Percentiles rank a stretch among this genome's conserved stretches.
Conservation (phyloP, 2,888 invertebrate genomes). For the Yponomeuta plumbellus region DNA sequence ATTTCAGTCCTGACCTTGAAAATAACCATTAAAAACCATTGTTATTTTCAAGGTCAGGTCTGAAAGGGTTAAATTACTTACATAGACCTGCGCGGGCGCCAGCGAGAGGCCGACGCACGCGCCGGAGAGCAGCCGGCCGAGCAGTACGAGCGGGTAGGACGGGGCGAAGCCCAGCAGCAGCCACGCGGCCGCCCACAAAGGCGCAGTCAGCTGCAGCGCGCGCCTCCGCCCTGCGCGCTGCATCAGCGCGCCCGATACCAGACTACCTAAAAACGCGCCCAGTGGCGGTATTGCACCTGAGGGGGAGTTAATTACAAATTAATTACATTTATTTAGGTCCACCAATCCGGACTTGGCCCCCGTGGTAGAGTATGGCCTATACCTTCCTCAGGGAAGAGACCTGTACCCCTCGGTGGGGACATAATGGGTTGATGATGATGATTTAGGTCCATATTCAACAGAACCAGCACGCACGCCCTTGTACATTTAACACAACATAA, state of each 20-base stretch:
- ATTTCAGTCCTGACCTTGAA: no score
- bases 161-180: constrained; percentile 70
- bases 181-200: constrained; percentile 74
- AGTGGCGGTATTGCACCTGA: constrained; percentile 74
- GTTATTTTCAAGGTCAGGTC: no score
- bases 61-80: constrained; percentile 49
- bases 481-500: no score
- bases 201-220: constrained; percentile 66
- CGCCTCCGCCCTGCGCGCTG: constrained; percentile 71
- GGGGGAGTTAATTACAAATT: constrained; percentile 16
- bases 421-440: no score
- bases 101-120: constrained; percentile 77
- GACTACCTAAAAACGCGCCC: constrained; percentile 75
- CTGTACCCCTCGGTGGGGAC: no score
- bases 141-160: constrained; percentile 58
- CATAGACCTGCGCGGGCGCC: constrained; percentile 80
- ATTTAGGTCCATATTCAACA: no score
- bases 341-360: no score
- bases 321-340: neutral
- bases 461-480: no score
- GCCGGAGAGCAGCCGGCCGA: constrained; percentile 76
- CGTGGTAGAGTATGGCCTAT: no score
- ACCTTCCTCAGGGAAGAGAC: no score
- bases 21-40: no score
- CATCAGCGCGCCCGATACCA: constrained; percentile 71